Base-by-base conservation (phyloP, 2,113 vertebrate genomes). In the Saimiri boliviensis region DNA sequence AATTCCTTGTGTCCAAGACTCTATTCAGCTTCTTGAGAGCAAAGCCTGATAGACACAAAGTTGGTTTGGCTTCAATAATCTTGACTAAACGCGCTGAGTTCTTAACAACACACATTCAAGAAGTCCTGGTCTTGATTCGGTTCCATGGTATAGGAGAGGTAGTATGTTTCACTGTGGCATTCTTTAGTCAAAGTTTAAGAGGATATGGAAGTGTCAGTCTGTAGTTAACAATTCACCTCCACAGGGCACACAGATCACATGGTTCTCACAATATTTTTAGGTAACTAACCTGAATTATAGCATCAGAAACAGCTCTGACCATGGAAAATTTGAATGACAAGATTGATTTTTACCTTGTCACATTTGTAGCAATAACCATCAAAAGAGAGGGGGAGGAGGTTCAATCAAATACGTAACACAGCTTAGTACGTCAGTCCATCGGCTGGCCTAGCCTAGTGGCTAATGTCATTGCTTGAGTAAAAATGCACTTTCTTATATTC, bases 321-420 rank as follows among this genome's bases (percentile, higher is more conserved):
- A 11, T 82, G n/a, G 60, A 27, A 89, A 58, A 70, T 92, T 94
- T 94, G 45, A 17, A 68, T 68, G 40, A 84, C 35, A 90, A 54
- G 20, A 88, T 42, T 84, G 54, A 73, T n/a, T 96, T 96, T 87
- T 45, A 32, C 21, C 73, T 23, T 95, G 52, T 90, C 23, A 60
- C n/a, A 25, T 87, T 90, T 95, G 35, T 93, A 91, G 25, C 63
- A 95, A 49, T 93, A 85, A n/a, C 16, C 58, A 47, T 87, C 23
- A 76, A 71, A 70, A 85, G 2, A 63, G 30, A 94, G 52, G 40
- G 91, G 23, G 68, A 86, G 20, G 85, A 91, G 25, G 73, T 68
- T 71, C 79, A 77, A 80, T 68, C n/a, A 42, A 76, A 63, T 70
- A 45, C 83, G 3, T 87, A 47, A 32, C 23, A 63, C 19, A 66